Conservation (phyloP, 2,888 invertebrate species). For the Allacma fusca region DNA sequence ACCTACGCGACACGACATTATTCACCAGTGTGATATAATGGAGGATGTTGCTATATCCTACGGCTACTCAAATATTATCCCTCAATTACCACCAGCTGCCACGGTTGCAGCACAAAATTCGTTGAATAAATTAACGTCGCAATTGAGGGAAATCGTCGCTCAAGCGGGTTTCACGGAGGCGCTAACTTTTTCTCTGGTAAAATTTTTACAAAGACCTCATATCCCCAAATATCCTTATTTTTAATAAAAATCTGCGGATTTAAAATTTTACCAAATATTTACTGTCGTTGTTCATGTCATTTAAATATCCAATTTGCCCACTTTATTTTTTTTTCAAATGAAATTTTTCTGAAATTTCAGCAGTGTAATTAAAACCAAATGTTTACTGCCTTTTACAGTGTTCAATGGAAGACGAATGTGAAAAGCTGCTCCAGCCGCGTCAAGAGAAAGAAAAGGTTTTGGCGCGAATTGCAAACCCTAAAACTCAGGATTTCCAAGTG, state of each 20-base stretch:
- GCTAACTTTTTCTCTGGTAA: conserved; percentile 83
- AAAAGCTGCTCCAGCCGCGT: conserved; percentile 79
- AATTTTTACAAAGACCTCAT: too few species aligned
- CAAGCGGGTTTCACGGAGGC: conserved; percentile 95
- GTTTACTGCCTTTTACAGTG: conserved; percentile 65
- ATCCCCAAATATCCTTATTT: too few species aligned
- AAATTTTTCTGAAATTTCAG: too few species aligned
- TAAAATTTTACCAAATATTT: too few species aligned
- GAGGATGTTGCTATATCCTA: conserved; percentile 96
- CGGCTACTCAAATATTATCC: conserved; percentile 77
- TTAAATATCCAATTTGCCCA: too few species aligned
- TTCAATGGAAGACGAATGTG: conserved; percentile 86
- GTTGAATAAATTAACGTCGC: conserved; percentile 90
- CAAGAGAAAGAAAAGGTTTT: conserved; percentile 71
- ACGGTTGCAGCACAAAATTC: conserved; percentile 76
- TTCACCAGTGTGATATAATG: conserved; percentile 95
- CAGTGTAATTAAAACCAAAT: too few species aligned
- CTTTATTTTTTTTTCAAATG: too few species aligned
- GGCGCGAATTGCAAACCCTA: conserved; percentile 95
- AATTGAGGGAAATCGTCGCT: conserved; percentile 84
- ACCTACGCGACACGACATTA: conserved; percentile 93
- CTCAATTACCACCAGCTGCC: conserved; percentile 70
- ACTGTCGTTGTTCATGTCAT: too few species aligned
- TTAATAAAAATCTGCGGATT: too few species aligned
- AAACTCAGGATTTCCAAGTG: conserved; percentile 96